These are phyloP conservation scores for Adoxophyes honmai DNA, from an alignment of 1,140 invertebrate genomes.

Conservation along the genomic window DNA sequence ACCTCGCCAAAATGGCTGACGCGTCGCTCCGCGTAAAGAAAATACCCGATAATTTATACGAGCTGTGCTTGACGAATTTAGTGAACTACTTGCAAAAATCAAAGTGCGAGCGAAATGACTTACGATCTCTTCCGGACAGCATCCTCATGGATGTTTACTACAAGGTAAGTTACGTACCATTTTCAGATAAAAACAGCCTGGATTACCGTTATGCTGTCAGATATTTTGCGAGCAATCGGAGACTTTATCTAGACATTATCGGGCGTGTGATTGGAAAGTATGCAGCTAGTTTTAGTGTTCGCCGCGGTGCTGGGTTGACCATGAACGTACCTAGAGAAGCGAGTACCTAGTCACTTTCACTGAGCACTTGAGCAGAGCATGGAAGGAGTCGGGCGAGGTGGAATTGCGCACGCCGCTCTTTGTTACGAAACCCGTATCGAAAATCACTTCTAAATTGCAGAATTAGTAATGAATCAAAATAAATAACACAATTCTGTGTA, in stretches of 20 bases:
- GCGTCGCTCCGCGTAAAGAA: slow-evolving; percentile 62
- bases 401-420: slow-evolving; percentile 16
- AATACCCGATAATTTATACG: slow-evolving; percentile 78
- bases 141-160: slow-evolving; percentile 83
- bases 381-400: slow-evolving; percentile 21
- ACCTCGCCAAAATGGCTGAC: slow-evolving; percentile 78
- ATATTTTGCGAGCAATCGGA: not conserved
- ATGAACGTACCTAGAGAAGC: slow-evolving; percentile 19
- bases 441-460: not conserved
- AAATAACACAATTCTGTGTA: not conserved
- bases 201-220: slow-evolving; percentile 47
- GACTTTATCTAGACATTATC: not conserved
- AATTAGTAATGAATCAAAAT: not conserved
- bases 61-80: slow-evolving; percentile 75
- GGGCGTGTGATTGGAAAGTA: slow-evolving; percentile 1
- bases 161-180: slow-evolving; percentile 77
- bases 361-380: slow-evolving; percentile 23
- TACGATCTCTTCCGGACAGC: slow-evolving; percentile 76
- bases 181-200: slow-evolving; percentile 53
- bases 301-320: slow-evolving; percentile 7
- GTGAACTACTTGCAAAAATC: slow-evolving; percentile 70
- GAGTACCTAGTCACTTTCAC: slow-evolving; percentile 42
- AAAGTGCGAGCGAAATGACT: slow-evolving; percentile 66
- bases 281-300: not conserved
- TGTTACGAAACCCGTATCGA: slow-evolving; percentile 19